Conservation (phyloP, 1,140 invertebrate genomes). For the Parasteatoda tepidariorum region DNA sequence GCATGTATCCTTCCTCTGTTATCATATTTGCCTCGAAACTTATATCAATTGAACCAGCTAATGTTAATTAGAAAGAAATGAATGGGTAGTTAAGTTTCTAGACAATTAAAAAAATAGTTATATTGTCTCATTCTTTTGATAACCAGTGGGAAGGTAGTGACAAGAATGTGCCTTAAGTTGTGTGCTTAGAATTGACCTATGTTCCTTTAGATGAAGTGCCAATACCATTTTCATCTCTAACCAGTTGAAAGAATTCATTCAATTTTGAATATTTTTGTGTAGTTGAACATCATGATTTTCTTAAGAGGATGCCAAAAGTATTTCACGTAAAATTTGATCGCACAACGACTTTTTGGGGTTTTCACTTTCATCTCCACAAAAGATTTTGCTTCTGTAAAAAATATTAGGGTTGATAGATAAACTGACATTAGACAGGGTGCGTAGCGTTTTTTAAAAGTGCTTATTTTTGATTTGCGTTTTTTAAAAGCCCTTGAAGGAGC, state of each 20-base stretch:
- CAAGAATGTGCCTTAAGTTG: not conserved
- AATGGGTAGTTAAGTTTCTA: not conserved
- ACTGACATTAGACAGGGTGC: no score
- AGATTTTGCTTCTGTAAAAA: not conserved
- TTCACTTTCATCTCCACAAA: not conserved
- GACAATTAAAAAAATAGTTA: not conserved
- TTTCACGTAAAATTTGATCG: not conserved
- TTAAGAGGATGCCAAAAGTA: not conserved
- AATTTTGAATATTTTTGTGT: not conserved
- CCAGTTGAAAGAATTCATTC: not conserved
- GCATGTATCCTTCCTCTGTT: conserved; percentile 18
- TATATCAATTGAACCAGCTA: not conserved
- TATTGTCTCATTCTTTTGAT: not conserved
- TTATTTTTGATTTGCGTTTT: no score
- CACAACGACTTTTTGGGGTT: not conserved
- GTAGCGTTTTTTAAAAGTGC: no score
- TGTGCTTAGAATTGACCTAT: conserved; percentile 23
- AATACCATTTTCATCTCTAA: conserved; percentile 32
- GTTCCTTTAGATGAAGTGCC: conserved; percentile 50
- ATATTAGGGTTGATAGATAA: no score
- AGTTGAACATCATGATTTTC: not conserved
- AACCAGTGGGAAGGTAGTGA: conserved; percentile 4
- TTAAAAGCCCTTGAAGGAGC: no score
- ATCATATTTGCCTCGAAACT: not conserved
- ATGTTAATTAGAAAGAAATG: not conserved